phyloP scores from a whole-genome alignment of 2,113 vertebrate genomes.

The Marcusenius ussheri region DNA sequence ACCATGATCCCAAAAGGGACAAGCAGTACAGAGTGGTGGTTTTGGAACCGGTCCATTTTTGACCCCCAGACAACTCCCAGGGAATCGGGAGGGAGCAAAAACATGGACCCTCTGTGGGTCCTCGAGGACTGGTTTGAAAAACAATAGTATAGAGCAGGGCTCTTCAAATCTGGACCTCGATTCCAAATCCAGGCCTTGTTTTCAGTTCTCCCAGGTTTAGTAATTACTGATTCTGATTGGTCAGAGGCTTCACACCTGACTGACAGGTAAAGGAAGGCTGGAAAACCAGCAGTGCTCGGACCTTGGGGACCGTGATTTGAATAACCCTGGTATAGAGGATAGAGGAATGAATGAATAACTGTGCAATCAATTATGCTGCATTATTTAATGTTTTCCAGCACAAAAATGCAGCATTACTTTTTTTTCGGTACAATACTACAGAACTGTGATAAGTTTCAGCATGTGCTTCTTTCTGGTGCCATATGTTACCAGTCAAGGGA shows the following conservation, averaged over 20 bases:
- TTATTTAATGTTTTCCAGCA: background rate
- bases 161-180: too few species aligned
- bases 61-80: background rate
- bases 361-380: background rate
- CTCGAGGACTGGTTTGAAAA: background rate
- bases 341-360: background rate
- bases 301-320: too few species aligned
- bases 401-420: background rate
- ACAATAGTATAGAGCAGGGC: background rate
- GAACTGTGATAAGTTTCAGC: background rate
- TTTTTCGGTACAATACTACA: background rate
- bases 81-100: background rate
- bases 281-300: too few species aligned
- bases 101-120: background rate
- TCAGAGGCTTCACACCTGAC: too few species aligned
- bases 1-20: background rate
- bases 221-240: too few species aligned
- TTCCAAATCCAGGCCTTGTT: too few species aligned
- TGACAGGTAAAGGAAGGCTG: too few species aligned
- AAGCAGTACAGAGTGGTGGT: background rate
- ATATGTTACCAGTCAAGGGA: constrained; percentile 2
- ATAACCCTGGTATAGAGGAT: background rate
- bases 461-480: background rate
- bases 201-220: too few species aligned
- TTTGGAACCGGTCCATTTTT: background rate